These are phyloP conservation scores for Alethe castanea DNA, from an alignment of 2,113 vertebrate genomes.

Conservation along the genomic window DNA sequence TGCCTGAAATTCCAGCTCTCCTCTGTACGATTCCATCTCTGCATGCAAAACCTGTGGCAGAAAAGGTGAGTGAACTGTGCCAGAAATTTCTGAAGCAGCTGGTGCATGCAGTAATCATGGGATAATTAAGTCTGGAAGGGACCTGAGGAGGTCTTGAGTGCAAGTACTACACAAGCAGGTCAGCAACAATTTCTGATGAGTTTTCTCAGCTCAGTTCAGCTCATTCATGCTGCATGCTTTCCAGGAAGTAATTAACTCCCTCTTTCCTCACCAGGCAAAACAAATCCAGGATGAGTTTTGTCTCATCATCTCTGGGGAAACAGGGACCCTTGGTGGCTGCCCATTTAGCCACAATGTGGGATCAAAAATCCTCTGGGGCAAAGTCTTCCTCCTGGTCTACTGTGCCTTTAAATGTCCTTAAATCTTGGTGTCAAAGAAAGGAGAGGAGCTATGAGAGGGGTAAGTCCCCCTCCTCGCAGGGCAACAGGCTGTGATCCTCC, in stretches of 20 bases:
- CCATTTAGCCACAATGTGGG: not conserved
- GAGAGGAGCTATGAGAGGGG: not conserved
- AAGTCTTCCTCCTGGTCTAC: not conserved
- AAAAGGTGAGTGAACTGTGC: not conserved
- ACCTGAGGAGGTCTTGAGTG: not conserved
- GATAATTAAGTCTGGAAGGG: not conserved
- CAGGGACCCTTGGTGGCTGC: accelerated
- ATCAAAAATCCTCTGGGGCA: not conserved
- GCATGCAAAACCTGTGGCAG: not conserved
- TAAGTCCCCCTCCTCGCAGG: accelerated
- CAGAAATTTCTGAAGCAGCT: not conserved
- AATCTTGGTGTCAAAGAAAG: not conserved
- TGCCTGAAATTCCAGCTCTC: not conserved
- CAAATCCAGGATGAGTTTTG: not conserved
- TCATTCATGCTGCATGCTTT: not conserved
- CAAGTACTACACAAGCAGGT: not conserved
- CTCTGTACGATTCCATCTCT: not conserved
- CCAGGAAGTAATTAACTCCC: not conserved
- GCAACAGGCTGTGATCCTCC: not conserved
- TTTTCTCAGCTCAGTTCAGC: not conserved
- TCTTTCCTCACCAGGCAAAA: not conserved
- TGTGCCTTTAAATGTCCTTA: not conserved
- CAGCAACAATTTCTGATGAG: not conserved
- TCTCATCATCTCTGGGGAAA: not conserved
- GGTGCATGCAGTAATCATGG: not conserved